Base-by-base conservation (phyloP, 2,113 vertebrate species). In the Thoracochromis brauschi region DNA sequence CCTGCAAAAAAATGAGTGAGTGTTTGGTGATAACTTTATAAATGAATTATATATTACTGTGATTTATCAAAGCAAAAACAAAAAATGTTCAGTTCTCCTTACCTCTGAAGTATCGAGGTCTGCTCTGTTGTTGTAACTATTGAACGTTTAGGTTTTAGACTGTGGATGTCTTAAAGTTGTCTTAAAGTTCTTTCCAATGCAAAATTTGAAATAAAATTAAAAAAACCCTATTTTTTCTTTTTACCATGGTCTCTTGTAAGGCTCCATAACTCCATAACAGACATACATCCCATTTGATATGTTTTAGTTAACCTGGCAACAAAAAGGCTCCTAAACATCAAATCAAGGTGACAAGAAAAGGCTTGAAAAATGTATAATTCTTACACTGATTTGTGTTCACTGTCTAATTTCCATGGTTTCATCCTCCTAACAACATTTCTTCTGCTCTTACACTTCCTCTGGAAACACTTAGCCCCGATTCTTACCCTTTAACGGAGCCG, bases 391-490 rank as follows among this genome's bases (percentile, higher is more conserved):
- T 65, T 83, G 54, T 11, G 9, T 83, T 83, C 29, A 8, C 33
- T 38, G 35, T 91, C 81, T 73, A 84, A 87, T 87, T 54, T 51
- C 17, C 40, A 9, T 19, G 85, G 82, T 91, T 90, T 55, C 88
- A 83, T 14, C 79, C 80, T 65, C 31, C 82, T 47, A 38, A 93
- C 87, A 84, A 58, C 87, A 75, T 65, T 51, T 84, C 79, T 78
- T 88, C 85, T 75, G 8, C 79, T 88, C 19, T 93, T 90, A 88
- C 86, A 89, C 81, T 86, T 86, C 91, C 88, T 87, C 78, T 86
- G 88, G 88, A 94, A 94, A 94, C 91, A 89, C 83, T 92, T 91
- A 80, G 88, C 94, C 92, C 54, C 47, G 16, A 85, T 90, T 84
- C 85, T 82, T 84, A 60, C 82, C 90, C 87, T 90, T 82, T 9